Conservation (phyloP, 2,113 vertebrate species). For the Zapornia atra region DNA sequence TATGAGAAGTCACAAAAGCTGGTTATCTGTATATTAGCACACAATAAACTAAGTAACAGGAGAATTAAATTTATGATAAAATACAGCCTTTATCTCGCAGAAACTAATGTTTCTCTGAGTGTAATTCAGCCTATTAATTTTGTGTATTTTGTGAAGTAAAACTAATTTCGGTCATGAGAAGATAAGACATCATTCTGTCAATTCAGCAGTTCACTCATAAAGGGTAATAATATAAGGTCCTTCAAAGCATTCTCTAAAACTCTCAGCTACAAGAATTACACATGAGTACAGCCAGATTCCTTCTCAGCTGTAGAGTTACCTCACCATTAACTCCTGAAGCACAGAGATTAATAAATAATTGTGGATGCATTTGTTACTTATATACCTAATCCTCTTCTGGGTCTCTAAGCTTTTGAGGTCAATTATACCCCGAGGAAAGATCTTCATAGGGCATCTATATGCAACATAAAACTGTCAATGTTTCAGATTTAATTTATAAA, state of each 20-base stretch:
- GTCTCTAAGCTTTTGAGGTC: neutral
- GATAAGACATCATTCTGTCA: neutral
- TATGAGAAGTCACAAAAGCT: conserved; percentile 4
- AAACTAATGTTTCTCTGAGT: neutral
- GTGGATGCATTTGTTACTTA: neutral
- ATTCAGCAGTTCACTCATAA: neutral
- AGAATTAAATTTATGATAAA: neutral
- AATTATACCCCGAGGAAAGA: neutral
- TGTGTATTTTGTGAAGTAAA: conserved; percentile 1
- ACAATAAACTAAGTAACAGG: neutral
- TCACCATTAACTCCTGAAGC: neutral
- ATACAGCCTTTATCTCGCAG: neutral
- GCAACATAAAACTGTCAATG: neutral
- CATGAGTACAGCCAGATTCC: neutral
- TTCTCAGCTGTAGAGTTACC: neutral
- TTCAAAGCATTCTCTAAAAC: neutral
- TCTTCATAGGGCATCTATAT: neutral
- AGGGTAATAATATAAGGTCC: neutral
- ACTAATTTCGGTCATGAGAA: neutral
- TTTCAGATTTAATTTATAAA: neutral
- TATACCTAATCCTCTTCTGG: neutral
- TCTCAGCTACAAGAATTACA: neutral
- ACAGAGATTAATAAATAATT: neutral
- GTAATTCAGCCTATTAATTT: neutral
- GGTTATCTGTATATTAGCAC: neutral